Evolutionary conservation across 2,797 vertebrate species (phyloP).

Genomic region (Phoeniculus purpureus): DNA sequence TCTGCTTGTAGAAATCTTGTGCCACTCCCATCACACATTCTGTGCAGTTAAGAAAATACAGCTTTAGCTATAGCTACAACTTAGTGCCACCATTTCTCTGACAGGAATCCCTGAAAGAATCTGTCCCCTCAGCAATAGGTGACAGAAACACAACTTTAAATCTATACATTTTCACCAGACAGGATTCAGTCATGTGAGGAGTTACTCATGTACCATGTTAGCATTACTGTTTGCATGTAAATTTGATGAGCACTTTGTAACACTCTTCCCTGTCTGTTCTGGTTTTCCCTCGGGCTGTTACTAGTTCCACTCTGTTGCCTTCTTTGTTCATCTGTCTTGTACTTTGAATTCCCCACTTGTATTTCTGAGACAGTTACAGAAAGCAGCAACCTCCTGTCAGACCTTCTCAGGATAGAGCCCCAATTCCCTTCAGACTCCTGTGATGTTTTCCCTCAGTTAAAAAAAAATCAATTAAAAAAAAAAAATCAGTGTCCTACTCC

Average conservation of each 20-base stretch:
- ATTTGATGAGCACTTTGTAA: conserved; percentile 39
- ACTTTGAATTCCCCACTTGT: conserved; percentile 33
- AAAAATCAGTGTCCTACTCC: not conserved
- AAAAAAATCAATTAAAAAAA: not conserved
- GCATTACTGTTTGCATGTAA: conserved; percentile 41
- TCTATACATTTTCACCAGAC: not conserved
- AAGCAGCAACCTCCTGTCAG: conserved; percentile 20
- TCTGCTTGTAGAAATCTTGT: not conserved
- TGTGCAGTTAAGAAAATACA: not conserved
- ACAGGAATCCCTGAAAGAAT: not conserved
- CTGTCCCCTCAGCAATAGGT: not conserved
- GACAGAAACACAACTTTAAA: not conserved
- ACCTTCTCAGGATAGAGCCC: conserved; percentile 4
- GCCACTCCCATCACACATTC: not conserved
- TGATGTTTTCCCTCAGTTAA: not conserved
- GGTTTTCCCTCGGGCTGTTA: conserved; percentile 21
- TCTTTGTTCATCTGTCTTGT: conserved; percentile 49
- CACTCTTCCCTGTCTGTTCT: conserved; percentile 17
- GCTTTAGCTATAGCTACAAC: not conserved
- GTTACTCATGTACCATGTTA: conserved; percentile 11
- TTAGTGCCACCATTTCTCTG: not conserved
- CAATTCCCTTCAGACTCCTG: not conserved
- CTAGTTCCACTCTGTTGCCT: conserved; percentile 48
- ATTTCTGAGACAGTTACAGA: conserved; percentile 24
- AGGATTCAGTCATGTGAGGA: not conserved